These are phyloP conservation scores for Myodes glareolus DNA, from an alignment of 2,113 vertebrate genomes.

Conservation along the genomic window DNA sequence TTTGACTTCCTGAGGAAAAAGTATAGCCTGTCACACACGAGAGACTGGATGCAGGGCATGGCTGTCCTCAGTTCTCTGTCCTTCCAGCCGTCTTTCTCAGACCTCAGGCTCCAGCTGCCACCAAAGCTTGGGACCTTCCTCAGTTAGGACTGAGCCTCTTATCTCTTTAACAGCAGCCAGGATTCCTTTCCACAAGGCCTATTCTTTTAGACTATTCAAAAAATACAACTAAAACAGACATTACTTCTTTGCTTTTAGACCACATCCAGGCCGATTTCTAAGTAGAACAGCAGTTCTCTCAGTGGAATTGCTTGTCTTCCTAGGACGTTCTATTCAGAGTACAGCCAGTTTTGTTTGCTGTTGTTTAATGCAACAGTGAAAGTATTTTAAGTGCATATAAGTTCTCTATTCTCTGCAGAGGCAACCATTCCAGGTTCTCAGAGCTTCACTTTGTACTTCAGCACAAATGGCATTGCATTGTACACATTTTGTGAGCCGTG, in stretches of 20 bases:
- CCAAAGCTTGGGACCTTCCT: background rate
- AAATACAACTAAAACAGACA: background rate
- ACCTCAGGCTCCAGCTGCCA: background rate
- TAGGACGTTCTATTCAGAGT: slow-evolving; percentile 18
- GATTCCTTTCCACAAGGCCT: slow-evolving; percentile 23
- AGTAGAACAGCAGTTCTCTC: slow-evolving; percentile 19
- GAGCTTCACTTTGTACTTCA: slow-evolving; percentile 52
- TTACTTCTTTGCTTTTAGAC: slow-evolving; percentile 17
- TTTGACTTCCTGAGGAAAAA: slow-evolving; percentile 2
- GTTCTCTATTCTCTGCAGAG: slow-evolving; percentile 33
- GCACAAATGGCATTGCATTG: background rate
- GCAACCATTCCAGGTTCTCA: slow-evolving; percentile 13
- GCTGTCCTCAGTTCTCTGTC: background rate
- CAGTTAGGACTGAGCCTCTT: background rate
- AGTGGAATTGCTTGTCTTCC: slow-evolving; percentile 33
- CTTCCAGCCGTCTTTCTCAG: background rate
- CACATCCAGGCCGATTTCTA: slow-evolving; percentile 21
- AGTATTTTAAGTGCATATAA: slow-evolving; percentile 45
- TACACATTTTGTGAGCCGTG: slow-evolving; percentile 48
- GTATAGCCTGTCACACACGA: background rate
- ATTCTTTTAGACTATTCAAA: background rate
- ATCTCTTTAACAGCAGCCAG: background rate
- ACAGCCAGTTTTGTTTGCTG: slow-evolving; percentile 35
- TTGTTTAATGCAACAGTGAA: slow-evolving; percentile 40
- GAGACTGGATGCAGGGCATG: background rate